Evolutionary conservation across 2,113 vertebrate genomes (phyloP).

Genomic region (Tringa solitaria): DNA sequence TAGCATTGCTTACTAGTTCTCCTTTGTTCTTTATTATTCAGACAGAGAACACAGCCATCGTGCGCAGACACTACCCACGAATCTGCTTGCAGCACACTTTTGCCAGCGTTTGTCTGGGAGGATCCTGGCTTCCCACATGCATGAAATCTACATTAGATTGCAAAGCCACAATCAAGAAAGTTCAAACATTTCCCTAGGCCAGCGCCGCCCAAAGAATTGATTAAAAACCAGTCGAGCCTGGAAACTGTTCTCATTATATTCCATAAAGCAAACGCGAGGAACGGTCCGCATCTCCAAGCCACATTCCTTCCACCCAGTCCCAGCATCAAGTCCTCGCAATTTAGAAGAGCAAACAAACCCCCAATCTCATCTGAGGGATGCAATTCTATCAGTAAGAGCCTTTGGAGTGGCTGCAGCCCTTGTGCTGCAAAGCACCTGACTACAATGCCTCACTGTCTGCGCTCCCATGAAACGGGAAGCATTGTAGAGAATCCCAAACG

Average conservation of each 20-base stretch:
- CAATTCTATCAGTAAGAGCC: conserved; percentile 11
- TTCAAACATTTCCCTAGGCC: conserved; percentile 26
- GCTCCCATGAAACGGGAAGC: conserved; percentile 3
- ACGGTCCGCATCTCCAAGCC: background rate
- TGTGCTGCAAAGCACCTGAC: conserved; percentile 41
- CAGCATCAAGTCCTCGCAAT: background rate
- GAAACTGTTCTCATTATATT: background rate
- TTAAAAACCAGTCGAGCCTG: background rate
- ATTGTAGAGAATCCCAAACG: conserved; percentile 6
- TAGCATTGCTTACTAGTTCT: background rate
- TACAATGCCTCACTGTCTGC: conserved; percentile 43
- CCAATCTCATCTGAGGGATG: background rate
- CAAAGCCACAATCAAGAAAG: background rate
- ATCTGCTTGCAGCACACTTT: background rate
- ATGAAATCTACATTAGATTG: background rate
- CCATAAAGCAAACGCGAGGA: background rate
- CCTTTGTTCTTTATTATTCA: conserved; percentile 23
- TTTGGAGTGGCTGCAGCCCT: conserved; percentile 22
- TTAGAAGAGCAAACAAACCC: conserved; percentile 14
- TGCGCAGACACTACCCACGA: background rate
- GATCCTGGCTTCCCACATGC: background rate
- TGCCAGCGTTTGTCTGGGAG: background rate
- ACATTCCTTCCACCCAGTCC: background rate
- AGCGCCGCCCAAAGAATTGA: background rate
- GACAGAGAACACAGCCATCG: background rate